Evolutionary conservation across 2,113 vertebrate genomes (phyloP).

Genomic region (Cochlearius cochlearius): DNA sequence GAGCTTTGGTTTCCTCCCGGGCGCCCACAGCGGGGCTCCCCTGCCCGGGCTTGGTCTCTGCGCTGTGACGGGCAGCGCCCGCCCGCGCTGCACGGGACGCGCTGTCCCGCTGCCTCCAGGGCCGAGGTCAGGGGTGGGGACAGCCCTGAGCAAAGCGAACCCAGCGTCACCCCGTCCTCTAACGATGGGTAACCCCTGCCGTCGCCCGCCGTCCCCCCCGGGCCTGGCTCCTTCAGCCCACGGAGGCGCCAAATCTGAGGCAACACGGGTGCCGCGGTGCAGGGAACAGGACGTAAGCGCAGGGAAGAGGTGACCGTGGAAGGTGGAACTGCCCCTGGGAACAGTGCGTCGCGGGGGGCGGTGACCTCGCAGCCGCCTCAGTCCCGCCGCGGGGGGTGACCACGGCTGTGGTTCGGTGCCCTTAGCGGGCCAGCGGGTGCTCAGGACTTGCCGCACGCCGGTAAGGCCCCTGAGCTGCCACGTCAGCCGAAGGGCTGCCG

Average conservation of each 20-base stretch:
- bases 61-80: accelerated
- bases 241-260: neutral
- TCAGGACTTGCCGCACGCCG: neutral
- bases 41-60: neutral
- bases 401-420: neutral
- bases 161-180: no score
- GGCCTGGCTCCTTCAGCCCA: neutral
- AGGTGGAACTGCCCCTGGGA: neutral
- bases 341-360: neutral
- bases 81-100: neutral
- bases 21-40: neutral
- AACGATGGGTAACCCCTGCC: neutral
- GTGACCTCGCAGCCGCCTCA: neutral
- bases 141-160: neutral
- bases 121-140: neutral
- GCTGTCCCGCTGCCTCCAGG: neutral
- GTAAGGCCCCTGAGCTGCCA: neutral
- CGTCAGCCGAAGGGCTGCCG: neutral
- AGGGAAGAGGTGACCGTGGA: neutral
- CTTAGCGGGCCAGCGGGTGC: neutral
- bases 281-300: neutral
- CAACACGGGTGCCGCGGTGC: neutral
- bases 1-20: neutral
- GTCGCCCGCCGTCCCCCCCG: neutral
- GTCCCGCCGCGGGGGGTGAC: neutral